Evolutionary conservation across 2,888 invertebrate species (phyloP), one percentile per base, ranked within the genome.

Genomic region (Dynastes hyllus): DNA sequence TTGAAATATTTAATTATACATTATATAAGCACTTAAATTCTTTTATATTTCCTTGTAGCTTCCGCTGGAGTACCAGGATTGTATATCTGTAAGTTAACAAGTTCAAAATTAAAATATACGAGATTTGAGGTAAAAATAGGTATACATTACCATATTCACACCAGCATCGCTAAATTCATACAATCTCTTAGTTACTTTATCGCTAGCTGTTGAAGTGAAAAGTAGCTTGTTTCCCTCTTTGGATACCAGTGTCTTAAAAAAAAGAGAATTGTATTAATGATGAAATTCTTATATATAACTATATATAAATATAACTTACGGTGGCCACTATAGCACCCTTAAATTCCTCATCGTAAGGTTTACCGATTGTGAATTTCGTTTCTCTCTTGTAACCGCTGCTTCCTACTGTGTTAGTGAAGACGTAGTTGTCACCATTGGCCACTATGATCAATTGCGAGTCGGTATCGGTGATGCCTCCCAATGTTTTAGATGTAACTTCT

Each of bases 301-400:
- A n/a, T 29, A 22, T 22, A 16, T 16, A 16, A 16, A 16, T 16
- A 13, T 2, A 40, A 65, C 65, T 37, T 32, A 32, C 16, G 11
- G 0, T 16, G n/a, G 65, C n/a, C 45, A 11, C 45, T 65, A 13
- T 5, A 8, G 32, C 27, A 2, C 66, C 45, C 16, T 45, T 45
- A 9, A 67, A 67, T 45, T 67, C 69, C 50, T 69, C 69, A 22
- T 69, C 29, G 51, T 51, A 69, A 51, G 51, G 27, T 29, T 69
- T 29, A 51, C 69, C 69, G 16, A 69, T 6, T 4, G 69, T 69
- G 27, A 69, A 69, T 11, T 50, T 69, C 4, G 2, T 29, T 13
- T 69, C 69, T 0, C 51, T 16, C 29, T 27, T 69, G 13, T 29
- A 69, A 2, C 40, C 66, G 11, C 50, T 29, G 22, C 16, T 40